These are phyloP conservation scores for Metaphire vulgaris DNA, from an alignment of 1,140 invertebrate species.

Conservation along the genomic window DNA sequence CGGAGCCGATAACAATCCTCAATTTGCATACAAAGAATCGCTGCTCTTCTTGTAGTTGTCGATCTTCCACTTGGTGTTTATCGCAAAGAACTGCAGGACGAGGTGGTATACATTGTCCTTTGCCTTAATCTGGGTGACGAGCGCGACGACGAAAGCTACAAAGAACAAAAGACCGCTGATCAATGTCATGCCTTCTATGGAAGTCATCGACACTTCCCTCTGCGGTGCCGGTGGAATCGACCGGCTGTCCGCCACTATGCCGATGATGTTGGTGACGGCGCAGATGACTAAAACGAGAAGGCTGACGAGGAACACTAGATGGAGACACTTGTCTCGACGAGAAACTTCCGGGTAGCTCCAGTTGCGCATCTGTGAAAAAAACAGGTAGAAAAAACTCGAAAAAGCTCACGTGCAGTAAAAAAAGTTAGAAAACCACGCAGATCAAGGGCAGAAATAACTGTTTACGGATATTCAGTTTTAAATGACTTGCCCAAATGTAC, in stretches of 20 bases:
- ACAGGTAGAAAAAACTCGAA: too few species aligned
- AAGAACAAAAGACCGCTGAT: slow-evolving; percentile 57
- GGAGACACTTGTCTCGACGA: slow-evolving; percentile 54
- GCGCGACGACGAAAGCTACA: slow-evolving; percentile 57
- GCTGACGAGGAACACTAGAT: slow-evolving; percentile 53
- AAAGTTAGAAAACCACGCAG: too few species aligned
- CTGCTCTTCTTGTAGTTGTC: slow-evolving; percentile 53
- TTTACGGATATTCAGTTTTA: too few species aligned
- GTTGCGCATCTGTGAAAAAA: slow-evolving; percentile 52
- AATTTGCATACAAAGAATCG: slow-evolving; percentile 30
- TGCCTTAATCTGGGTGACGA: slow-evolving; percentile 59
- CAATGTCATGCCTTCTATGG: slow-evolving; percentile 55
- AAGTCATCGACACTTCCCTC: slow-evolving; percentile 50
- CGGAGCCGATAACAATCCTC: too few species aligned
- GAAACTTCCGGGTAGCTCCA: slow-evolving; percentile 54
- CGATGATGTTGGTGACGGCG: slow-evolving; percentile 55
- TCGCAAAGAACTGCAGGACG: slow-evolving; percentile 52
- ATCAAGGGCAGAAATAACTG: too few species aligned
- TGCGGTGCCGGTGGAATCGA: slow-evolving; percentile 39
- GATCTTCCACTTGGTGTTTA: slow-evolving; percentile 57
- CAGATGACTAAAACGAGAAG: slow-evolving; percentile 54
- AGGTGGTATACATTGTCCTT: slow-evolving; percentile 55
- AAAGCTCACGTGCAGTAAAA: too few species aligned
- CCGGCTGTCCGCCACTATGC: slow-evolving; percentile 55
- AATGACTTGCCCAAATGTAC: too few species aligned